Base-by-base conservation (phyloP, 2,113 vertebrate species). In the Rhizomys pruinosus region DNA sequence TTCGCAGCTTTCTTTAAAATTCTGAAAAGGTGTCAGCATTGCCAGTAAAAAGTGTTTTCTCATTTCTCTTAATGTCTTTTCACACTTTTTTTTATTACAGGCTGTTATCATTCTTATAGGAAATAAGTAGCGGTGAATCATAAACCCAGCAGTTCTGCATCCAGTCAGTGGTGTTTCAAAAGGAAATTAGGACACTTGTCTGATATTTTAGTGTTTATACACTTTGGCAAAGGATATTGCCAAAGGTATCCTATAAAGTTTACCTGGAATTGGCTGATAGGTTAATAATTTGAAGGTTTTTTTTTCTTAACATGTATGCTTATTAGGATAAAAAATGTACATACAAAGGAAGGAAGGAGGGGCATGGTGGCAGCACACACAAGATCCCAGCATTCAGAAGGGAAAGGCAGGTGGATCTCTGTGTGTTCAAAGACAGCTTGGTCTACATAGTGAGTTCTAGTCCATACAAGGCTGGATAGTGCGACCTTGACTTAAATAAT, bases 1-100 rank as follows among this genome's bases (percentile, higher is more conserved):
- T 95, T 97, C 84, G 87, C 73, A 95, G 82, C 52, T 93, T 90
- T 95, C 80, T 91, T 95, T 90, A 93, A 64, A 96, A 93, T 94
- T 95, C 84, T 94, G 66, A 84, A 91, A 89, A 86, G 94, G 90
- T 95, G 93, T 91, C 81, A 96, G 47, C 79, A n/a, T 94, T 94
- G 86, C 84, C 76, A 92, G 66, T 78, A 87, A 81, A 94, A 96
- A 87, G 71, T 92, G 64, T 95, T 93, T 88, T 90, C 69, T 90
- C 69, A 88, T 96, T 93, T 90, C 44, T 95, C 23, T 82, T 94
- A 95, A 81, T 85, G 80, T 92, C 87, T 97, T 94, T 97, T 96
- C 95, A 95, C 69, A 89, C 78, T 84, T 88, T 77, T 57, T 44
- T 44, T 68, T n/a, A 80, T 76, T 89, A 97, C 29, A 74, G 72